Conservation (phyloP, 2,888 invertebrate genomes). For the Amaurobius ferox region DNA sequence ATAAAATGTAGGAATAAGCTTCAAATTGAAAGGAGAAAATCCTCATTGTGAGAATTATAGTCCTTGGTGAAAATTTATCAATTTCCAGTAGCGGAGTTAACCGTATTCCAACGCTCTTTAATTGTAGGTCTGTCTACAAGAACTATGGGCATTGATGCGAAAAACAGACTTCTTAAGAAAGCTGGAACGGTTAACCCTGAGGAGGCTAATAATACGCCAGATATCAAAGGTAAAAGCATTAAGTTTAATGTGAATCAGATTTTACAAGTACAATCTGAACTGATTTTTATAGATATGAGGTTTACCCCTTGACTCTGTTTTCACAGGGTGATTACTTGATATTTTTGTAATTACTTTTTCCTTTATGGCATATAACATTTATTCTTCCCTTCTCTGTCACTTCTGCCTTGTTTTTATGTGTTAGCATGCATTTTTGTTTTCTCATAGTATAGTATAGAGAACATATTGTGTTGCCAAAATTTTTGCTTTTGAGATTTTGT, state of each 20-base stretch:
- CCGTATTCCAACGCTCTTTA: conserved; percentile 63
- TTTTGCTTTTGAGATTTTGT: too few relatives aligned
- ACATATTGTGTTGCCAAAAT: too few relatives aligned
- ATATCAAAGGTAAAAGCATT: conserved; percentile 61
- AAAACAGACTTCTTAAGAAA: conserved; percentile 68
- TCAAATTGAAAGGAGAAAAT: too few relatives aligned
- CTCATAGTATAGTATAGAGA: too few relatives aligned
- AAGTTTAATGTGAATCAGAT: conserved; percentile 12
- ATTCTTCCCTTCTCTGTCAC: conserved; percentile 54
- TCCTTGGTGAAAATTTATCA: neutral
- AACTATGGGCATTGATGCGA: conserved; percentile 72
- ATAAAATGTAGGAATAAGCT: too few relatives aligned
- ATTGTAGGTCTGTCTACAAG: conserved; percentile 69
- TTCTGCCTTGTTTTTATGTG: neutral
- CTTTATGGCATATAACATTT: too few relatives aligned
- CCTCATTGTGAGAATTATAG: too few relatives aligned
- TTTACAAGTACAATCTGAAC: neutral
- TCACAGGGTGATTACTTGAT: too few relatives aligned
- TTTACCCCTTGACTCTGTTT: too few relatives aligned
- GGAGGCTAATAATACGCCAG: conserved; percentile 42
- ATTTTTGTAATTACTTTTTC: neutral
- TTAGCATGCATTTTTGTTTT: too few relatives aligned
- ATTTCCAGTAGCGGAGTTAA: conserved; percentile 12
- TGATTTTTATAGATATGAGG: too few relatives aligned
- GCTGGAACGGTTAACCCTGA: conserved; percentile 61